phyloP scores from a whole-genome alignment of 2,888 invertebrate species.

The Liodrosophila aerea region DNA sequence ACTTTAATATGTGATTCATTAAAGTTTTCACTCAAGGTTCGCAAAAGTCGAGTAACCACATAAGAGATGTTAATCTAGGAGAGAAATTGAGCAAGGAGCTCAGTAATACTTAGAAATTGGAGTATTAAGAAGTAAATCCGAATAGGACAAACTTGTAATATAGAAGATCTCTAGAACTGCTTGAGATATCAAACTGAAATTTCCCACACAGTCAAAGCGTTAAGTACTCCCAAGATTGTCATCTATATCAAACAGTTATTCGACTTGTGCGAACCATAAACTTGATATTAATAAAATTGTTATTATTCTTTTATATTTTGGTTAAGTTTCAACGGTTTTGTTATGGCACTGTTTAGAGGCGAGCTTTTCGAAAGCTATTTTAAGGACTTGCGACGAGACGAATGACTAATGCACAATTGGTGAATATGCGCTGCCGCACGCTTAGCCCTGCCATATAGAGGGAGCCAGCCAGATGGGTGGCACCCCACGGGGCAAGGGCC shows the following conservation, averaged over 20 bases:
- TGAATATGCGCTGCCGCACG: slow-evolving; percentile 69
- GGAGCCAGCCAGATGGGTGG: slow-evolving; percentile 1
- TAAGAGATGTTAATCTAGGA: not conserved
- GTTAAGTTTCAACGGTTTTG: slow-evolving; percentile 35
- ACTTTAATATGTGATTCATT: slow-evolving; percentile 15
- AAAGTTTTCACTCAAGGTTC: slow-evolving; percentile 21
- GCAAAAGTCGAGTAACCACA: slow-evolving; percentile 15
- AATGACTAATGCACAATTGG: slow-evolving; percentile 75
- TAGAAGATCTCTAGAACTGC: too few relatives aligned
- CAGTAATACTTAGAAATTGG: too few relatives aligned
- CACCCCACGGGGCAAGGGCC: slow-evolving; percentile 35
- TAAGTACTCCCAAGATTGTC: not conserved
- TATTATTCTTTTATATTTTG: slow-evolving; percentile 9
- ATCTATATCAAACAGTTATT: not conserved
- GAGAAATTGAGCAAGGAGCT: too few relatives aligned
- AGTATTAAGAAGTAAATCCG: too few relatives aligned
- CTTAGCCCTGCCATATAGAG: slow-evolving; percentile 20
- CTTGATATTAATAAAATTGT: slow-evolving; percentile 20
- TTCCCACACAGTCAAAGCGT: too few relatives aligned
- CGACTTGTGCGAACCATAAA: slow-evolving; percentile 8
- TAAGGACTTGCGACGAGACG: slow-evolving; percentile 72
- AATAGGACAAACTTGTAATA: too few relatives aligned
- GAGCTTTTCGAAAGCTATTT: slow-evolving; percentile 78
- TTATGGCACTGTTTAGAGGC: slow-evolving; percentile 78
- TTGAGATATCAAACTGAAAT: too few relatives aligned